Evolutionary conservation across 2,888 invertebrate genomes (phyloP), one percentile per base, ranked within the genome.

Genomic region (Bugulina stolonifera): DNA sequence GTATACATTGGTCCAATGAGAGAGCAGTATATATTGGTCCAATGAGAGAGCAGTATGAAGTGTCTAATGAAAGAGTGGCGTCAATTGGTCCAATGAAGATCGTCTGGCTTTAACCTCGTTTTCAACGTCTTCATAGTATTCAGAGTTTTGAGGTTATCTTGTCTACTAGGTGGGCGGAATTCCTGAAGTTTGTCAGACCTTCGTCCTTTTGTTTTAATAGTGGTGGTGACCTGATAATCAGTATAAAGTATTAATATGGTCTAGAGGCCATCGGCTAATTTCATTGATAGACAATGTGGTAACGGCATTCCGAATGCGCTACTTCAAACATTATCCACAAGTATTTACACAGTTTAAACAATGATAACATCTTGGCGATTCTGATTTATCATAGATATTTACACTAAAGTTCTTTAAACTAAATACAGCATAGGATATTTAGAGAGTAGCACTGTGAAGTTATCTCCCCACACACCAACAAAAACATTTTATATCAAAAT

Each of bases 41-140:
- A n/a, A n/a, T 52, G 52, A 52, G 22, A 10, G 22, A 52, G 14
- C 22, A 22, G 52, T 52, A 52, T 52, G 22, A 52, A 52, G 10
- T 52, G 10, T 10, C 10, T 22, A 52, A 52, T 14, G 10, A 10
- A 52, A 22, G 22, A 52, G 22, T 5, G 10, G 3, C 27, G 2
- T 64, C 64, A 64, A 18, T 22, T 64, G 14, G 64, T 32, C 82
- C 82, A 83, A 69, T 76, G 75, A n/a, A 82, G 57, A 73, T 82
- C 82, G 74, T 83, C 82, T 74, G 79, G 80, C 35, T 82, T 74
- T 72, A 83, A 74, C 2, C 81, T 80, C 23, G 80, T 78, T 75
- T 83, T 83, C 72, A 83, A 77, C 74, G 81, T 80, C 74, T 78
- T 81, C 77, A 83, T 79, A 76, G 82, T 81, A 74, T 78, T 80